phyloP scores from a whole-genome alignment of 2,113 vertebrate species.

The Stigmatopora nigra region DNA sequence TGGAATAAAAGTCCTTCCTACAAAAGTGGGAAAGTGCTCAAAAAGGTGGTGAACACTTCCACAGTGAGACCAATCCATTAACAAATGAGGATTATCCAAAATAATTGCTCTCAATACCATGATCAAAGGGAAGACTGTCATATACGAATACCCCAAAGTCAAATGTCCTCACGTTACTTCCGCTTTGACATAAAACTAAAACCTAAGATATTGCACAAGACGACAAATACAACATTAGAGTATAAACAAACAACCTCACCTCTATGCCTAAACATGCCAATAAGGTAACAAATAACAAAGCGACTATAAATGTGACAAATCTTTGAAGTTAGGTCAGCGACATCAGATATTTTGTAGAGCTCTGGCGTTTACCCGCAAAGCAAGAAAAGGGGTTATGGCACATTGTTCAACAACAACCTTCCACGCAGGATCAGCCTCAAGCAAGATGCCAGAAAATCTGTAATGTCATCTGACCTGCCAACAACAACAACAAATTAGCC shows the following conservation, averaged over 20 bases:
- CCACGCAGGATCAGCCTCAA: neutral
- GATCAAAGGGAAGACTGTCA: neutral
- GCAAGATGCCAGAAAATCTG: neutral
- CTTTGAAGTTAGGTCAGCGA: neutral
- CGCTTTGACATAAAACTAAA: conserved; percentile 4
- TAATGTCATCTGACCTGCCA: neutral
- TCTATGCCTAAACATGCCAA: neutral
- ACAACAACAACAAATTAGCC: neutral
- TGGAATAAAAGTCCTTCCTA: conserved; percentile 23
- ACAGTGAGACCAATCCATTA: neutral
- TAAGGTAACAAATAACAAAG: neutral
- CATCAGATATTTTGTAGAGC: neutral
- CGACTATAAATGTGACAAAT: neutral
- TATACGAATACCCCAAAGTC: neutral
- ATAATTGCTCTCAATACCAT: neutral
- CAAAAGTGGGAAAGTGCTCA: conserved; percentile 38
- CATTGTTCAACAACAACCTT: conserved; percentile 13
- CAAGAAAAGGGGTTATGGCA: conserved; percentile 50
- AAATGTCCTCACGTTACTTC: conserved; percentile 1
- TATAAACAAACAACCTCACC: neutral
- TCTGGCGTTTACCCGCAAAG: conserved; percentile 9
- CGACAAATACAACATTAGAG: conserved; percentile 28
- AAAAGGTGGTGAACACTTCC: conserved; percentile 4
- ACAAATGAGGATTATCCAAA: neutral
- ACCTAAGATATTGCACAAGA: conserved; percentile 47